phyloP scores from a whole-genome alignment of 2,888 invertebrate species.

The Drosophila rellima region DNA sequence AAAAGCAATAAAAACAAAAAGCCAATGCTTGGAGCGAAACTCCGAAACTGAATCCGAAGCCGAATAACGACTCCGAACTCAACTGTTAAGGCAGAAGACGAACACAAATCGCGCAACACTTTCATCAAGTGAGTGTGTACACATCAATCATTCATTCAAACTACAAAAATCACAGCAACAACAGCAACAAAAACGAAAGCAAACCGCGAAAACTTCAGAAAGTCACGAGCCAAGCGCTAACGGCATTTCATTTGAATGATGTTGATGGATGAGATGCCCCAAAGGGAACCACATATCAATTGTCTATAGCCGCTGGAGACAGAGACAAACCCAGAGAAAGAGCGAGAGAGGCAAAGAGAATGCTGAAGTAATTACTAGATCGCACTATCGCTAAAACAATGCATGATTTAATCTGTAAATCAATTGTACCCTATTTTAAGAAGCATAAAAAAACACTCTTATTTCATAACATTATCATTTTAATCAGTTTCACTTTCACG shows the following conservation, averaged over 20 bases:
- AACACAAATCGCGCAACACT: constrained; percentile 59
- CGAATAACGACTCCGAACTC: constrained; percentile 6
- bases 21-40: constrained; percentile 21
- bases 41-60: constrained; percentile 9
- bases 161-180: constrained; percentile 5
- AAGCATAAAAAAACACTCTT: background rate
- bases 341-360: background rate
- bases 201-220: constrained; percentile 43
- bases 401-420: background rate
- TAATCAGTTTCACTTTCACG: background rate
- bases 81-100: constrained; percentile 36
- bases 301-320: constrained; percentile 1
- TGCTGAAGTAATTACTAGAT: background rate
- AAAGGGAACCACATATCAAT: constrained; percentile 29
- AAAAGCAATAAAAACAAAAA: constrained; percentile 23
- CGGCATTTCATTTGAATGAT: constrained; percentile 23
- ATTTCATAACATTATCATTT: background rate
- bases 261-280: constrained; percentile 23
- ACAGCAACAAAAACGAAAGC: constrained; percentile 38
- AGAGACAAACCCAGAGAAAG: background rate
- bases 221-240: constrained; percentile 50
- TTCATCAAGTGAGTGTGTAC: constrained; percentile 58
- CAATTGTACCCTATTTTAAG: background rate
- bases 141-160: constrained; percentile 57
- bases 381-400: background rate